These are phyloP conservation scores for Calephelis virginiensis DNA, from an alignment of 1,140 invertebrate species.

Conservation along the genomic window DNA sequence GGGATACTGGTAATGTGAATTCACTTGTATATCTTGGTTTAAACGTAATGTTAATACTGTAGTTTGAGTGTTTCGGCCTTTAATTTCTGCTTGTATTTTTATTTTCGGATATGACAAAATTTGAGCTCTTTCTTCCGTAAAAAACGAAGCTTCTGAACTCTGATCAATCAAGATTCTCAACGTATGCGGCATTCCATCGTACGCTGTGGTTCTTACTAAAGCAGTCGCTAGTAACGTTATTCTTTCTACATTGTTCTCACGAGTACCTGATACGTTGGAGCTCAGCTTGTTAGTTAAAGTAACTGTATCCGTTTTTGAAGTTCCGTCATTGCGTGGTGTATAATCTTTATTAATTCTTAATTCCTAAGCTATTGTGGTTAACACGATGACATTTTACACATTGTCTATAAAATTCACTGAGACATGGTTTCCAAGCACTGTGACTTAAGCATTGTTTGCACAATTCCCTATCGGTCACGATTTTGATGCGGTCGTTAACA, in stretches of 20 bases:
- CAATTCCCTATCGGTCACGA: not conserved
- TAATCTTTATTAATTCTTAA: too few relatives aligned
- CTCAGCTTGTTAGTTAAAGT: not conserved
- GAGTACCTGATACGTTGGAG: not conserved
- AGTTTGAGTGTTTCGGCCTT: not conserved
- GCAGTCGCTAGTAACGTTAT: not conserved
- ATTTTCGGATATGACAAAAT: not conserved
- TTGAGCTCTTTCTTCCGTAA: not conserved
- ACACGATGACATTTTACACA: not conserved
- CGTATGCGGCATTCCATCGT: not conserved
- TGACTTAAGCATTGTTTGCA: not conserved
- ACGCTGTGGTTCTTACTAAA: not conserved
- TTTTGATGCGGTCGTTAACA: not conserved
- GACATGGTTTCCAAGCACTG: not conserved
- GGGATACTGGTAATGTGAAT: not conserved
- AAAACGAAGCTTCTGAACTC: not conserved
- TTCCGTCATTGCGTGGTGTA: too few relatives aligned
- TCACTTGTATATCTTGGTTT: not conserved
- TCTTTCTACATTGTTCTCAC: not conserved
- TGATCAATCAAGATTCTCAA: not conserved
- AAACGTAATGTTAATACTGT: not conserved
- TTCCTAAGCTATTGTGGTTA: not conserved
- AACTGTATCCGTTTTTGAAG: not conserved
- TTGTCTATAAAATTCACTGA: not conserved
- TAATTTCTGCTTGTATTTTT: conserved; percentile 2